A percentile compares a stretch with the other conserved stretches of the same genome.
Evolutionary conservation across 2,797 vertebrate genomes (phyloP).

Genomic region (Amblyraja radiata): DNA sequence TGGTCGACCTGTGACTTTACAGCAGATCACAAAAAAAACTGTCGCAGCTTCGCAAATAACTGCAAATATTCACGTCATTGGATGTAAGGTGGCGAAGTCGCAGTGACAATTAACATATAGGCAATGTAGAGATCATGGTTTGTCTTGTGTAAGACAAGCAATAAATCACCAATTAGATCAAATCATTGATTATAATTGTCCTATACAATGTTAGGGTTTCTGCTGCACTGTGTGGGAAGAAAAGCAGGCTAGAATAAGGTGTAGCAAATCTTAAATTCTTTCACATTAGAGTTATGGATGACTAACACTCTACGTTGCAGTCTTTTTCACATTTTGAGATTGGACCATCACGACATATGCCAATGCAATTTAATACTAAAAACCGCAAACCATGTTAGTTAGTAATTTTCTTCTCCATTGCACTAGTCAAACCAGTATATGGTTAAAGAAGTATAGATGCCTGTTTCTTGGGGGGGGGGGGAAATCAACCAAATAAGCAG

Average conservation of each 20-base stretch:
- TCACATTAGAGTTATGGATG: not conserved
- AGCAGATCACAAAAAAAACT: slow-evolving; percentile 14
- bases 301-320: slow-evolving; percentile 10
- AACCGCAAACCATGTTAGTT: not conserved
- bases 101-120: not conserved
- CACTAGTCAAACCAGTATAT: not conserved
- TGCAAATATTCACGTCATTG: not conserved
- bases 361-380: not conserved
- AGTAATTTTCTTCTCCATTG: not conserved
- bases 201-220: not conserved
- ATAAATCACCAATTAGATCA: not conserved
- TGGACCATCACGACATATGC: not conserved
- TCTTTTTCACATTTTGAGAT: not conserved
- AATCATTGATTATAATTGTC: not conserved
- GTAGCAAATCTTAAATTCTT: not conserved
- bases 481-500: not conserved
- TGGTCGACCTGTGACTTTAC: slow-evolving; percentile 15
- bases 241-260: not conserved
- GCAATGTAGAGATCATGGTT: not conserved
- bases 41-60: slow-evolving; percentile 30
- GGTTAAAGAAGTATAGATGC: not conserved
- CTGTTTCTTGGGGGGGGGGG: not conserved
- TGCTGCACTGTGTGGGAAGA: not conserved
- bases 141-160: not conserved
- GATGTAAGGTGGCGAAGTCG: not conserved